Evolutionary conservation across 2,113 vertebrate species (phyloP), one percentile per base, ranked within the genome.

Genomic region (Hucho hucho): DNA sequence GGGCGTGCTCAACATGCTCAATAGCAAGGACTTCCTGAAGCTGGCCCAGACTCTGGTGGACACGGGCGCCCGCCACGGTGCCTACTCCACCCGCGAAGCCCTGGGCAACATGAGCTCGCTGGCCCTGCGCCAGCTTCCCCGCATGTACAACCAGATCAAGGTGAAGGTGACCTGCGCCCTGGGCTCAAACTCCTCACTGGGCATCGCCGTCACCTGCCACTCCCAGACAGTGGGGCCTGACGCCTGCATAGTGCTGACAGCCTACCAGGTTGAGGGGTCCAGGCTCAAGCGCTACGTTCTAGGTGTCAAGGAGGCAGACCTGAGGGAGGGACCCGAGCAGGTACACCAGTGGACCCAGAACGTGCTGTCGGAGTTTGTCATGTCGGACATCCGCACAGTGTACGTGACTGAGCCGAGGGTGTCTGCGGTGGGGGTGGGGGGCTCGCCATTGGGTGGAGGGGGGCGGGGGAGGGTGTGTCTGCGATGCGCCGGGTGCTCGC

Each of bases 71-170:
- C 96, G 97, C 77, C 97, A 99, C 0, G 98, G 98, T 0, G 96
- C 97, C 83, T 99, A 97, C 89, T 97, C 97, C 0, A 96, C 96
- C 84, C 96, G 95, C 0, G 97, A 99, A 16, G 95, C 96, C 76
- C 92, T 99, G 4, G 98, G 97, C 72, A 97, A 98, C 84, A 96
- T 98, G 93, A 97, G 95, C 89, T 95, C 95, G 0, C 90, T 99
- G 88, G 98, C 98, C 0, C 92, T 99, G 81, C 96, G 97, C 79
- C 97, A 99, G 87, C 90, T 99, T 84, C 96, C 97, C 0, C 96
- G 97, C 80, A 98, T 98, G 96, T 99, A 99, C 93, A 99, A 99
- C 94, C 98, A 99, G 86, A 96, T 98, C 81, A 99, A 99, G 87
- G 98, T 99, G 74, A 99, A 99, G 79, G 97, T 99, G 84, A 99